phyloP scores from a whole-genome alignment of 2,113 vertebrate genomes.

The Castor canadensis region DNA sequence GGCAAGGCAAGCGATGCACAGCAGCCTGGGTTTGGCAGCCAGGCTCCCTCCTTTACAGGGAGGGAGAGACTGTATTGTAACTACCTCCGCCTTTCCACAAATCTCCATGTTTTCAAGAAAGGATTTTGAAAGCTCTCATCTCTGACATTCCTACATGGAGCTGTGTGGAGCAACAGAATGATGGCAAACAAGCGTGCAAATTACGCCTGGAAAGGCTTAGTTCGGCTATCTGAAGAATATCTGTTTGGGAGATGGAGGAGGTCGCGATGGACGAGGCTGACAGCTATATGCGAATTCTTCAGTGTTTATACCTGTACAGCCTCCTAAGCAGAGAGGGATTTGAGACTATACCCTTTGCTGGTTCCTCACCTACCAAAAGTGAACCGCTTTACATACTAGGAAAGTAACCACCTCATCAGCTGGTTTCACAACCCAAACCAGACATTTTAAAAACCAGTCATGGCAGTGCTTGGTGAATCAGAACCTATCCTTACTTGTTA shows the following conservation, averaged over 20 bases:
- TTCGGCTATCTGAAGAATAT: not conserved
- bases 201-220: not conserved
- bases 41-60: not conserved
- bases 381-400: conserved; percentile 14
- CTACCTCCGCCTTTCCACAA: not conserved
- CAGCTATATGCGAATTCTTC: not conserved
- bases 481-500: conserved; percentile 40
- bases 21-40: not conserved
- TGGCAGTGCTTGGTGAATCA: conserved; percentile 13
- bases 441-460: conserved; percentile 12
- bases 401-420: conserved; percentile 14
- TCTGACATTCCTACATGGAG: not conserved
- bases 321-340: conserved; percentile 3
- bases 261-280: not conserved
- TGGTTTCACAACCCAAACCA: conserved; percentile 47
- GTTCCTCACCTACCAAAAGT: conserved; percentile 7
- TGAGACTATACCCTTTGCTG: not conserved
- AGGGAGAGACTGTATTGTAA: not conserved
- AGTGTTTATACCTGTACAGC: not conserved
- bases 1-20: not conserved
- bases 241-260: not conserved
- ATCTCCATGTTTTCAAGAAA: not conserved
- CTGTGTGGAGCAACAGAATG: not conserved
- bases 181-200: not conserved
- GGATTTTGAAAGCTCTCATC: not conserved